A percentile compares a stretch with the other conserved stretches of the same genome.
phyloP scores from a whole-genome alignment of 2,888 invertebrate genomes.

The Calameuta pallipes region DNA sequence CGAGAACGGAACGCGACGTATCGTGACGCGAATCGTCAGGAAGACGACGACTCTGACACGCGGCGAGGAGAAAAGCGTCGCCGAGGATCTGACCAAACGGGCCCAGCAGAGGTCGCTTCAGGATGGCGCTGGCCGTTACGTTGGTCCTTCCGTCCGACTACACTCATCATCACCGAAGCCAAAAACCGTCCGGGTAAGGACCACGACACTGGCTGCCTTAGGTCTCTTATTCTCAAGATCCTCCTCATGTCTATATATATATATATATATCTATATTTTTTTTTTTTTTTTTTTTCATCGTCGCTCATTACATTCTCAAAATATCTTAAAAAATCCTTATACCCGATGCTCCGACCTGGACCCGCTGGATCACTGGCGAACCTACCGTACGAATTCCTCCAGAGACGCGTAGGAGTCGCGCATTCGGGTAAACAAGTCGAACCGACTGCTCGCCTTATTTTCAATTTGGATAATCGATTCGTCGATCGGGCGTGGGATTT shows the following conservation, averaged over 20 bases:
- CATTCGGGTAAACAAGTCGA: background rate
- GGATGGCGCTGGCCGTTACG: constrained; percentile 55
- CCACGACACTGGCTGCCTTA: background rate
- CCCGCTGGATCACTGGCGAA: background rate
- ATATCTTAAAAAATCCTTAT: background rate
- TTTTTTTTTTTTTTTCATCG: background rate
- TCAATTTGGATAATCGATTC: background rate
- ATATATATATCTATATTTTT: no score
- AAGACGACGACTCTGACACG: constrained; percentile 90
- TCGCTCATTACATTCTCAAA: background rate
- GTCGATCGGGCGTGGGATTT: background rate
- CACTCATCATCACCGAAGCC: constrained; percentile 71
- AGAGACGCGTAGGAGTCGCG: background rate
- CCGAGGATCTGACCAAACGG: constrained; percentile 76
- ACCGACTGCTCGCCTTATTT: background rate
- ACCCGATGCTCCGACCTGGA: background rate
- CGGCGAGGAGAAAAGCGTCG: constrained; percentile 82
- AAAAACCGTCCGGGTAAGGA: constrained; percentile 82
- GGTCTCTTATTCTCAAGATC: background rate
- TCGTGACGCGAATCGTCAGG: constrained; percentile 87
- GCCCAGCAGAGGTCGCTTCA: constrained; percentile 70
- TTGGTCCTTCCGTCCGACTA: constrained; percentile 64
- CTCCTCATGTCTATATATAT: background rate
- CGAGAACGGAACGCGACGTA: constrained; percentile 82
- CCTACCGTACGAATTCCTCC: background rate